Evolutionary conservation across 2,888 invertebrate species (phyloP).

Genomic region (Polydrusus tereticollis): DNA sequence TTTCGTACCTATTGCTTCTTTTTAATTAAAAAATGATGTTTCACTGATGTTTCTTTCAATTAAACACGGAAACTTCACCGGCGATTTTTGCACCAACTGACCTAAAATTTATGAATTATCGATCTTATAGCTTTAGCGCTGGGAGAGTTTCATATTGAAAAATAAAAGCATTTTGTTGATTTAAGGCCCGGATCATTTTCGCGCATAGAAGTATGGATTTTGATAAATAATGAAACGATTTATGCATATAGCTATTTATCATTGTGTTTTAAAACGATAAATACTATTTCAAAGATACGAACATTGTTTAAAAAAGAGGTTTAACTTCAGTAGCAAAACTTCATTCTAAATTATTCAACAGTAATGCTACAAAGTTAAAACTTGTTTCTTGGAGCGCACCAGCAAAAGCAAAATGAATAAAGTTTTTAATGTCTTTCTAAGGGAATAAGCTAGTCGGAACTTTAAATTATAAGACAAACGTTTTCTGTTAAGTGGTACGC

Average conservation of each 20-base stretch:
- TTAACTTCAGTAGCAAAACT: too few relatives aligned
- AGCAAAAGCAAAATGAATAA: background rate
- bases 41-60: background rate
- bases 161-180: background rate
- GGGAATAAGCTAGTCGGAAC: background rate
- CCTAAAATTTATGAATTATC: background rate
- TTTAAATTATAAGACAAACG: background rate
- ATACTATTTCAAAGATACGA: too few relatives aligned
- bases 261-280: too few relatives aligned
- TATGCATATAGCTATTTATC: too few relatives aligned
- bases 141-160: constrained; percentile 6
- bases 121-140: background rate
- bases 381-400: background rate
- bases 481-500: background rate
- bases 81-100: background rate
- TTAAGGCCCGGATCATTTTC: background rate
- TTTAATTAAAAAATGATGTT: background rate
- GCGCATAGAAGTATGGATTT: background rate
- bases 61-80: background rate
- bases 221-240: background rate
- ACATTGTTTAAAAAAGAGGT: too few relatives aligned
- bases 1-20: too few relatives aligned
- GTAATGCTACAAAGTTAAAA: background rate
- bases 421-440: background rate
- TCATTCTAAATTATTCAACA: background rate